Base-by-base conservation (phyloP, 2,888 invertebrate genomes). In the Tubulanus polymorphus region DNA sequence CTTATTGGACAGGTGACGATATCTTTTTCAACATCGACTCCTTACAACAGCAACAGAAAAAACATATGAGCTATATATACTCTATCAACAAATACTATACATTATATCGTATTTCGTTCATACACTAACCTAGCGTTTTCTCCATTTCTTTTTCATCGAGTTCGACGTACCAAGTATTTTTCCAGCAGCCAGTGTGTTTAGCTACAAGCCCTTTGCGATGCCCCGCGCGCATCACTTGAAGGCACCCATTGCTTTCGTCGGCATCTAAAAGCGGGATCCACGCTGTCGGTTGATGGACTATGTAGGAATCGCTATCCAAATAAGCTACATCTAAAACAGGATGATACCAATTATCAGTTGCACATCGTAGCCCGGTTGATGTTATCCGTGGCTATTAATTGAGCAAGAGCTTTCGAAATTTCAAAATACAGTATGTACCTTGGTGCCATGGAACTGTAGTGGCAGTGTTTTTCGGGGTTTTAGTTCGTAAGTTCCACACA, bases 121-220 rank as follows among this genome's bases (percentile, higher is more conserved):
- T n/a, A n/a, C n/a, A 50, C 15, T 47, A 61, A 73, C 74, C 72
- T 18, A 76, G 60, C 8, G 64, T 60, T 20, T 64, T 64, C 37
- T 63, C 59, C 65, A 75, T 73, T 37, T 72, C 74, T n/a, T 74
- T 68, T 41, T 72, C 72, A 1, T 70, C 67, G 50, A 76, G 58
- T 62, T 68, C 68, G 27, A 75, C 64, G 55, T 76, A 76, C 75
- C 74, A 76, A 18, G 74, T 75, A 50, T 67, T 65, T n/a, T 71
- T 69, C 46, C 62, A 62, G 52, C 76, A 76, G 55, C 77, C 73
- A n/a, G 65, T 64, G 53, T 77, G 75, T 12, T 52, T 56, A 1
- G 68, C 74, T n/a, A 75, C 66, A 32, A 62, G 65, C 3, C 72
- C 76, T 2, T 47, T 59, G 30, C 59, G 65, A 59, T 76, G 76